Percentiles rank a stretch among this genome's conserved stretches.
These are phyloP conservation scores for Echinarachnius parma DNA, from an alignment of 53 echinoderm and acorn worm species.

Conservation along the genomic window DNA sequence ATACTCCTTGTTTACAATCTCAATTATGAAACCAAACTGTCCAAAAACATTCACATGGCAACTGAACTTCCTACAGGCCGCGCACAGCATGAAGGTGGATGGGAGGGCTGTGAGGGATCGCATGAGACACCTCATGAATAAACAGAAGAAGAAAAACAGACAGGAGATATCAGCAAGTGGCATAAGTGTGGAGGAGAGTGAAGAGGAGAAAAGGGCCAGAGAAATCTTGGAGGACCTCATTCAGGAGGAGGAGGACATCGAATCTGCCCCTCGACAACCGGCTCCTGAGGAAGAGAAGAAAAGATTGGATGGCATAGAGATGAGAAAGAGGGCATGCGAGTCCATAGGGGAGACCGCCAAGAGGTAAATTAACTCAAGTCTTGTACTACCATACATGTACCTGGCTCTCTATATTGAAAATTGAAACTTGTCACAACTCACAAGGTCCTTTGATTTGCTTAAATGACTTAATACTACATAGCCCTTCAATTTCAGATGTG, in stretches of 20 bases:
- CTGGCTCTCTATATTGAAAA: too few relatives aligned
- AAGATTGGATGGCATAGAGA: constrained; percentile 4
- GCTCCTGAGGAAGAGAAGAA: too few relatives aligned
- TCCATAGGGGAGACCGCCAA: constrained; percentile 5
- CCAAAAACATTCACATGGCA: too few relatives aligned
- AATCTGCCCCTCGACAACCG: too few relatives aligned
- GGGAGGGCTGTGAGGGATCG: constrained; percentile 24
- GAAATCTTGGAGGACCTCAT: not conserved
- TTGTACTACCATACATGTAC: too few relatives aligned
- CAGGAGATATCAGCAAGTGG: constrained; percentile 35
- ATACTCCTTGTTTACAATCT: too few relatives aligned
- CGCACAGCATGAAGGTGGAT: constrained; percentile 35
- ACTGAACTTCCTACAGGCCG: not conserved
- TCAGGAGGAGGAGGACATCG: not conserved
- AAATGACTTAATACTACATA: too few relatives aligned
- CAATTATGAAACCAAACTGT: too few relatives aligned
- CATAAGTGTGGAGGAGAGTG: constrained; percentile 43
- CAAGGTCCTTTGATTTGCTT: too few relatives aligned
- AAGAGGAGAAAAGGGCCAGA: not conserved
- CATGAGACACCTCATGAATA: constrained; percentile 23
- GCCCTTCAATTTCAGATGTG: too few relatives aligned
- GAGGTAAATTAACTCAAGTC: too few relatives aligned
- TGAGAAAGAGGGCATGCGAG: constrained; percentile 3
- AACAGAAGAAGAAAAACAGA: constrained; percentile 31
- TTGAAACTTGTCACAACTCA: too few relatives aligned